A percentile compares a stretch with the other conserved stretches of the same genome.
Conservation (phyloP, 2,797 vertebrate species). For the Ibycter americanus region DNA sequence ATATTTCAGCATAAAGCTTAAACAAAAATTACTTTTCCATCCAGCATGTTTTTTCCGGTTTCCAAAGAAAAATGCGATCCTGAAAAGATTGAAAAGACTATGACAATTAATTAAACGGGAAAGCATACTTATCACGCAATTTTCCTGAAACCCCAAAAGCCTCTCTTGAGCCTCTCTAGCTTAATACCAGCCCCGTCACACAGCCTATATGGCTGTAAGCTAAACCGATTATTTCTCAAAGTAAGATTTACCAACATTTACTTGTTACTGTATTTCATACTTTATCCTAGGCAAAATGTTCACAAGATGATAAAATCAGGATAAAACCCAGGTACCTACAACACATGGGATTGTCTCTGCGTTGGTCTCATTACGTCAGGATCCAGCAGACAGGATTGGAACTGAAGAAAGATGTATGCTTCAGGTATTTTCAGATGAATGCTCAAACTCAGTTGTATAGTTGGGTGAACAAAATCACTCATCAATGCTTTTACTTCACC, state of each 20-base stretch:
- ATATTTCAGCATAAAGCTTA: background rate
- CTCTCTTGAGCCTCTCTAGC: background rate
- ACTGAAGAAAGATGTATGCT: background rate
- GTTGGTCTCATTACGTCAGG: background rate
- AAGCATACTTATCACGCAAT: background rate
- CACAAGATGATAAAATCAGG: background rate
- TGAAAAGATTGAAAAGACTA: background rate
- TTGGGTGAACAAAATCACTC: background rate
- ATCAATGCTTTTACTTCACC: background rate
- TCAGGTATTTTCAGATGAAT: background rate
- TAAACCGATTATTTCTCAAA: background rate
- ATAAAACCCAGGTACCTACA: background rate
- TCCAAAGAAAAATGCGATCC: background rate
- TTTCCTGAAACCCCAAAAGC: background rate
- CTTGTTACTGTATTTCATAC: background rate
- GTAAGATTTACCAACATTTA: background rate
- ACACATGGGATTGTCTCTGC: background rate
- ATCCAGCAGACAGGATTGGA: background rate
- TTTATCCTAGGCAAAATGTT: background rate
- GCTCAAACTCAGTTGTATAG: background rate
- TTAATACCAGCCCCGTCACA: background rate
- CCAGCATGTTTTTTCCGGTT: accelerated
- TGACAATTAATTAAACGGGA: background rate
- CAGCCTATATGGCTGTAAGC: background rate
- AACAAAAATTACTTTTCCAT: background rate